These are phyloP conservation scores for Epizoanthus scotinus DNA, from an alignment of 92 coral and sea anemone genomes.

Conservation along the genomic window DNA sequence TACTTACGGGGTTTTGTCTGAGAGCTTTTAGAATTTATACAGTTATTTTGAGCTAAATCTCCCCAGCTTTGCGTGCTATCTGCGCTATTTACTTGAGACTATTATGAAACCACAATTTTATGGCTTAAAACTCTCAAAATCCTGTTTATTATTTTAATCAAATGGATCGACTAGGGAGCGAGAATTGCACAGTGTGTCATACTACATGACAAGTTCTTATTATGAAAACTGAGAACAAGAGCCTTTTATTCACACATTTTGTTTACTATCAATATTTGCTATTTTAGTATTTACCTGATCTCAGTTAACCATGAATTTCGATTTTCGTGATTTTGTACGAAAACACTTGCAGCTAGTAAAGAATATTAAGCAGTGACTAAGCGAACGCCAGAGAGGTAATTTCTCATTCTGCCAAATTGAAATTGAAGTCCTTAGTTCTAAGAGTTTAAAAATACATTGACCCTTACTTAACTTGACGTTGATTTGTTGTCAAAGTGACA, in stretches of 20 bases:
- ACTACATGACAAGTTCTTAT: conserved; percentile 12
- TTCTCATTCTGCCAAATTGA: conserved; percentile 11
- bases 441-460: conserved; percentile 20
- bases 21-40: conserved; percentile 10
- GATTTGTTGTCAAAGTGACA: conserved; percentile 60
- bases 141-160: background rate
- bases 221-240: background rate
- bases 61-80: conserved; percentile 8
- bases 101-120: background rate
- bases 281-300: conserved; percentile 2
- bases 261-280: conserved; percentile 11
- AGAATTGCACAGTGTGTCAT: conserved; percentile 10
- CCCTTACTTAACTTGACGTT: conserved; percentile 34
- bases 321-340: too few relatives aligned
- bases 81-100: conserved; percentile 27
- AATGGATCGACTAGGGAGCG: background rate
- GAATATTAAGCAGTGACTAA: too few relatives aligned
- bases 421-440: background rate
- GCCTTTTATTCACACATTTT: background rate
- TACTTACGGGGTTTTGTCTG: background rate
- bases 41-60: conserved; percentile 13
- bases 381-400: background rate
- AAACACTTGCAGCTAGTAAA: too few relatives aligned
- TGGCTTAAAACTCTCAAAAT: background rate
- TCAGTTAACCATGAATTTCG: too few relatives aligned